Conservation (phyloP, 2,113 vertebrate genomes). For the Uria lomvia region DNA sequence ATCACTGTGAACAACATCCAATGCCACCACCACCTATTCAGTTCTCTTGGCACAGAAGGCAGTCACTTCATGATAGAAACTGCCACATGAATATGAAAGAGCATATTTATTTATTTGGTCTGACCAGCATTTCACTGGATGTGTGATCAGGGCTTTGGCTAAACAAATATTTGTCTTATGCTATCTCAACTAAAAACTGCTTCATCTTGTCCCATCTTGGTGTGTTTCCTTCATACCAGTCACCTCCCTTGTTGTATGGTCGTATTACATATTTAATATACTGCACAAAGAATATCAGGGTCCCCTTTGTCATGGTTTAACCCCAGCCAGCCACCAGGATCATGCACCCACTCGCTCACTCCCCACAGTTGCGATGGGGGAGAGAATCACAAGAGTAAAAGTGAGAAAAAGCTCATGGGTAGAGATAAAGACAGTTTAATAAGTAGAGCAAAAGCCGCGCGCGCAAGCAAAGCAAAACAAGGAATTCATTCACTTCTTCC, state of each 20-base stretch:
- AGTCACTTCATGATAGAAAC: neutral
- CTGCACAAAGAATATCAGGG: neutral
- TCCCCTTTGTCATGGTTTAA: neutral
- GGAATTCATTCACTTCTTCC: neutral
- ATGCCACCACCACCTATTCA: accelerated
- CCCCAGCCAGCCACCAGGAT: neutral
- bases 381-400: neutral
- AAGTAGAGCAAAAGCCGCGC: neutral
- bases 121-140: neutral
- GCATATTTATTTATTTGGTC: neutral
- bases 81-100: neutral
- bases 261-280: neutral
- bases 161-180: neutral
- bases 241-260: neutral
- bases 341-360: neutral
- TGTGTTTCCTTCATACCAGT: neutral
- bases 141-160: neutral
- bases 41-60: neutral
- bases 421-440: neutral
- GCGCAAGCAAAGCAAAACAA: neutral
- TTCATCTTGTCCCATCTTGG: neutral
- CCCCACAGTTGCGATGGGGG: neutral
- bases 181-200: neutral
- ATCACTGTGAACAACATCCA: neutral
- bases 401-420: neutral